These are phyloP conservation scores for Brachyrhaphis roseni DNA, from an alignment of 2,797 vertebrate species.

Conservation along the genomic window DNA sequence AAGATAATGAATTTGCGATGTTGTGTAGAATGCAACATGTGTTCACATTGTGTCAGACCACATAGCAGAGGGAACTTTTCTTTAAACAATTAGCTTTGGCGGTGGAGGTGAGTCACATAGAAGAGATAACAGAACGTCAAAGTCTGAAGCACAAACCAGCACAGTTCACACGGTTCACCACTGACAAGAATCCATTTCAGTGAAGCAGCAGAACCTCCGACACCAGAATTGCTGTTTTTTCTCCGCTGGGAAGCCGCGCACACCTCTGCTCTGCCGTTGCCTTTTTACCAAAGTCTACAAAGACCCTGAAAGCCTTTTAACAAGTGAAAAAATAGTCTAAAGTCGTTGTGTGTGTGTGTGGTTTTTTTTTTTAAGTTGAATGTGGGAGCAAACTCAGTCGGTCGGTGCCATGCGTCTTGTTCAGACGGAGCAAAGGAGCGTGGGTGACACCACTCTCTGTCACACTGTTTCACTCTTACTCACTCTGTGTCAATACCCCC, in stretches of 20 bases:
- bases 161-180: conserved; percentile 57
- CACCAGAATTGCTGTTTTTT: conserved; percentile 43
- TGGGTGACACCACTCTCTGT: conserved; percentile 72
- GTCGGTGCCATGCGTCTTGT: conserved; percentile 54
- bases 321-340: conserved; percentile 64
- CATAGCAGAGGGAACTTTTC: conserved; percentile 28
- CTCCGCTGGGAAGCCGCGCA: conserved; percentile 55
- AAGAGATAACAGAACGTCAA: neutral
- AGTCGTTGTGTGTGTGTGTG: conserved; percentile 39
- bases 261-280: conserved; percentile 64
- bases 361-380: conserved; percentile 44
- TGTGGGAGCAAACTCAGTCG: conserved; percentile 66
- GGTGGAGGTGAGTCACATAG: neutral
- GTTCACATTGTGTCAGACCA: neutral
- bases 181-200: conserved; percentile 56
- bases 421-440: conserved; percentile 65
- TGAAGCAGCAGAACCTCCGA: conserved; percentile 45
- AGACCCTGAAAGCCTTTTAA: conserved; percentile 75
- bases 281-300: conserved; percentile 79
- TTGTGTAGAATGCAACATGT: neutral
- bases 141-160: conserved; percentile 42
- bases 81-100: conserved; percentile 8
- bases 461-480: conserved; percentile 62
- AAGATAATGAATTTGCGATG: neutral
- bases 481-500: conserved; percentile 56